These are phyloP conservation scores for Seira musarum DNA, from an alignment of 2,888 invertebrate genomes.

Conservation along the genomic window DNA sequence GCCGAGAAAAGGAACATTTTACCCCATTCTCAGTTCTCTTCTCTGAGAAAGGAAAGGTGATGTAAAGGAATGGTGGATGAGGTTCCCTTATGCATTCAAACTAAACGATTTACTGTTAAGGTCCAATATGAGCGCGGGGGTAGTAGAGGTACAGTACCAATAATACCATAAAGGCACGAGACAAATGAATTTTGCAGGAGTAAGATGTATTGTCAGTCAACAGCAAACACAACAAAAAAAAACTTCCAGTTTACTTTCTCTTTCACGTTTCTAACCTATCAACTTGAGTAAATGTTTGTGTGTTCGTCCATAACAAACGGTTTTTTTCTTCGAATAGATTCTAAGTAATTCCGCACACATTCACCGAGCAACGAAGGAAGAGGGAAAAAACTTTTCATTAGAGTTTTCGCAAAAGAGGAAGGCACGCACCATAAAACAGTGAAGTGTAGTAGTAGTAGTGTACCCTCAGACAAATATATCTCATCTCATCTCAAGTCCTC, in stretches of 20 bases:
- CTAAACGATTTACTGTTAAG: background rate
- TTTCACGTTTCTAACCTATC: background rate
- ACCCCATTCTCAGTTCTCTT: too few relatives aligned
- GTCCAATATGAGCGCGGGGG: too few relatives aligned
- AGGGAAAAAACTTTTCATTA: background rate
- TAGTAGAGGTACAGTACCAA: too few relatives aligned
- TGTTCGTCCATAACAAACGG: background rate
- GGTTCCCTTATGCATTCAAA: background rate
- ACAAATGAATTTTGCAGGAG: background rate
- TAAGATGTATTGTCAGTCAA: background rate
- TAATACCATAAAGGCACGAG: background rate
- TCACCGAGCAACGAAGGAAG: too few relatives aligned
- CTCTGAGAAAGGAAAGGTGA: too few relatives aligned
- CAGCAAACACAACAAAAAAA: background rate
- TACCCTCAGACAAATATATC: too few relatives aligned
- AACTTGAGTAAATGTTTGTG: background rate
- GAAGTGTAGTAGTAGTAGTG: background rate
- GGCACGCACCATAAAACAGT: background rate
- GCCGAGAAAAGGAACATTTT: background rate
- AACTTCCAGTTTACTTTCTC: background rate
- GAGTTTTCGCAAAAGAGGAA: background rate
- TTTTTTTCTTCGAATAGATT: background rate
- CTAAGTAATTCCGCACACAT: background rate
- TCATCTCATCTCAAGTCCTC: too few relatives aligned
- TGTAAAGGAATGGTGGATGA: background rate